Evolutionary conservation across 2,888 invertebrate species (phyloP), one percentile per base, ranked within the genome.

Genomic region (Ennomos quercinarius): DNA sequence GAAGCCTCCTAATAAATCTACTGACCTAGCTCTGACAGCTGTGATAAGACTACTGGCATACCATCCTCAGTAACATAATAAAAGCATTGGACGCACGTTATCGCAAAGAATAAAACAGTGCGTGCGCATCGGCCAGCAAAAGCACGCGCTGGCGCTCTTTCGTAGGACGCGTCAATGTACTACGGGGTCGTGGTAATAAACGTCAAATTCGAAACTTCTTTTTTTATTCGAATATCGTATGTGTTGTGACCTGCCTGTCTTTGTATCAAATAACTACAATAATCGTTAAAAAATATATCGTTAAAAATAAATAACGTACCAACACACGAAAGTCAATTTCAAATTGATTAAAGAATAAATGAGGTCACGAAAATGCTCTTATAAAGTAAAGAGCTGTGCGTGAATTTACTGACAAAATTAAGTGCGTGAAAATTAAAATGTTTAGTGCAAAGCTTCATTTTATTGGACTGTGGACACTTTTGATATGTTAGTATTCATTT

Each of bases 401-500:
- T 27, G 27, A 27, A 27, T 17, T 17, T 17, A 17, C 3, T 3
- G 3, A 27, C 27, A 27, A 27, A 27, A 27, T 1, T 4, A 27
- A 11, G 35, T 34, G 44, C 35, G 38, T 27, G 17, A 48, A 41
- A 35, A 27, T 11, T 4, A 71, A 68, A 69, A 77, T 77, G 77
- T 68, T 60, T 38, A 47, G 63, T 72, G 67, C 1, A 10, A 65
- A 46, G n/a, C 42, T 45, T 13, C 34, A 52, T 10, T 45, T 62
- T 5, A 51, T 46, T 43, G 63, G 42, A 17, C 41, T 57, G 13
- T 64, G 54, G 52, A 46, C 70, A 40, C 8, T 55, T 8, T 60
- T 72, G 2, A 34, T 68, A 45, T 67, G 76, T 76, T 34, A 64
- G 74, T 74, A 64, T 42, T 27, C 34, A 12, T 39, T 53, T 39